Percentiles rank a stretch among this genome's conserved stretches.
phyloP scores from a whole-genome alignment of 53 echinoderm and acorn worm species.

The Paracentrotus lividus region DNA sequence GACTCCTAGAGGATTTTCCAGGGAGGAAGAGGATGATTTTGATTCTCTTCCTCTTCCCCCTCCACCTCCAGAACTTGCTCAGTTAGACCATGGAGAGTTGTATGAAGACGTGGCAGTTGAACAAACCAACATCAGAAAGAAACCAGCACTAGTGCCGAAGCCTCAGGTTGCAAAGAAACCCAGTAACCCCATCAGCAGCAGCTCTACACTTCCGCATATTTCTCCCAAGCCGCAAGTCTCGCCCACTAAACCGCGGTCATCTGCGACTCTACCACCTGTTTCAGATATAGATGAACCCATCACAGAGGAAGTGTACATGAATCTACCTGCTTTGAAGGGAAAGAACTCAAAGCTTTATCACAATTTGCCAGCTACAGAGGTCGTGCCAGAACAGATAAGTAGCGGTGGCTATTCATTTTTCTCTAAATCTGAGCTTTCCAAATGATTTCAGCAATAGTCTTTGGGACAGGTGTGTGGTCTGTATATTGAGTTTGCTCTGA shows the following conservation, averaged over 20 bases:
- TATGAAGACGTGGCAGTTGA: not conserved
- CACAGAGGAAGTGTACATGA: not conserved
- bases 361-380: not conserved
- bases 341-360: not conserved
- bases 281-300: not conserved
- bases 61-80: slow-evolving; percentile 3
- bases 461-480: not conserved
- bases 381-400: not conserved
- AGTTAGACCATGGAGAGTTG: not conserved
- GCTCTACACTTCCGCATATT: not conserved
- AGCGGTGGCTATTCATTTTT: not conserved
- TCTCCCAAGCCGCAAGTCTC: not conserved
- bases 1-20: not conserved
- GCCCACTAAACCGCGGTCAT: not conserved
- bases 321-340: not conserved
- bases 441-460: not conserved
- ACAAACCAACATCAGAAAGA: not conserved
- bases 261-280: not conserved
- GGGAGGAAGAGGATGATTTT: not conserved
- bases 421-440: not conserved
- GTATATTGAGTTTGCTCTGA: no score
- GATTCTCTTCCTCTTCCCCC: not conserved
- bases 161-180: not conserved
- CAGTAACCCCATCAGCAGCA: not conserved
- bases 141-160: not conserved